Evolutionary conservation across 2,888 invertebrate species (phyloP).

Genomic region (Diachrysia chrysitis): DNA sequence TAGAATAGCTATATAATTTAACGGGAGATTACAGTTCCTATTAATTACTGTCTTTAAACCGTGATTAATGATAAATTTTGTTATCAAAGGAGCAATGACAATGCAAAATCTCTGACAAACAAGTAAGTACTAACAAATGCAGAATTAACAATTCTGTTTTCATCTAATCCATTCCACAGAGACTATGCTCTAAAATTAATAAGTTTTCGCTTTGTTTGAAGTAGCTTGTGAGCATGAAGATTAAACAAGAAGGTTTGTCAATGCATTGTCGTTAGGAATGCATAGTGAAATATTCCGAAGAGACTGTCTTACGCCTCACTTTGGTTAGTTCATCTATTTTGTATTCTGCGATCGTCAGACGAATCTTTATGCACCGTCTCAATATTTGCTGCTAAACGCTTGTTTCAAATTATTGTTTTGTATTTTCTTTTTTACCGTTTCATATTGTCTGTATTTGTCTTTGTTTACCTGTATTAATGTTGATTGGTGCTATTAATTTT

Average conservation of each 20-base stretch:
- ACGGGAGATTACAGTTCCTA: not conserved
- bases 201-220: slow-evolving; percentile 32
- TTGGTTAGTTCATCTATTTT: slow-evolving; percentile 29
- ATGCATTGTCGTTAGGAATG: slow-evolving; percentile 37
- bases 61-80: not conserved
- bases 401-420: not conserved
- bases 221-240: slow-evolving; percentile 26
- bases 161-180: slow-evolving; percentile 9
- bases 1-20: not conserved
- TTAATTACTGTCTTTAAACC: not conserved
- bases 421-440: not conserved
- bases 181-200: slow-evolving; percentile 33
- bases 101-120: not conserved
- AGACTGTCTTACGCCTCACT: slow-evolving; percentile 16
- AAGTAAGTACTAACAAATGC: slow-evolving; percentile 17
- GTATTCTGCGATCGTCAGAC: slow-evolving; percentile 31
- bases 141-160: slow-evolving; percentile 33
- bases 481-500: too few relatives aligned
- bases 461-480: not conserved
- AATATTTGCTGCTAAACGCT: slow-evolving; percentile 23
- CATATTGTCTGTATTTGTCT: not conserved
- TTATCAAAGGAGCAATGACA: not conserved
- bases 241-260: slow-evolving; percentile 31
- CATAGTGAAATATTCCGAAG: slow-evolving; percentile 21
- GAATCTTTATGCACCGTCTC: slow-evolving; percentile 27